These are phyloP conservation scores for Formica aserva DNA, from an alignment of 2,888 invertebrate species.

Conservation along the genomic window DNA sequence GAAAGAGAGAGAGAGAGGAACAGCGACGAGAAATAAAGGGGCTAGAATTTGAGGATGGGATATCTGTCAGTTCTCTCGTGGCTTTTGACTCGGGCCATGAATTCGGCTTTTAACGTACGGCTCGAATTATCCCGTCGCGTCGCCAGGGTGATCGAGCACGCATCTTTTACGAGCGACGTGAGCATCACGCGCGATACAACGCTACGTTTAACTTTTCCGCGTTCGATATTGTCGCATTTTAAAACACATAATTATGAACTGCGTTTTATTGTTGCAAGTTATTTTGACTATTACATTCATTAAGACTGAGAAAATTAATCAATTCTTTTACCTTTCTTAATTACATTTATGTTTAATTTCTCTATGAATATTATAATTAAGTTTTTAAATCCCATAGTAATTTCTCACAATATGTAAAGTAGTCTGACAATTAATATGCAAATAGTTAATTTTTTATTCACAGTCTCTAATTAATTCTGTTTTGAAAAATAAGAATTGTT, in stretches of 20 bases:
- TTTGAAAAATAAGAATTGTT: constrained; percentile 13
- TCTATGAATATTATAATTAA: background rate
- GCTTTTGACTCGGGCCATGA: constrained; percentile 56
- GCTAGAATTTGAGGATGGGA: constrained; percentile 63
- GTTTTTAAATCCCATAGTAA: background rate
- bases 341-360: background rate
- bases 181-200: constrained; percentile 16
- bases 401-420: background rate
- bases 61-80: constrained; percentile 51
- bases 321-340: background rate
- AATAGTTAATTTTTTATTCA: constrained; percentile 16
- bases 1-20: constrained; percentile 40
- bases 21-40: constrained; percentile 63
- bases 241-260: background rate
- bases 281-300: background rate
- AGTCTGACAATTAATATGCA: background rate
- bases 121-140: constrained; percentile 42
- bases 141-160: constrained; percentile 28
- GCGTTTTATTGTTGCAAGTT: background rate
- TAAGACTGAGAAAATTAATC: background rate
- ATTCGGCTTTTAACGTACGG: constrained; percentile 54
- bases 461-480: background rate
- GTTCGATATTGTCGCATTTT: background rate
- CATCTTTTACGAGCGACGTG: constrained; percentile 23
- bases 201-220: constrained; percentile 1